These are phyloP conservation scores for Forbesichthys papilliferus DNA, from an alignment of 2,113 vertebrate genomes.

Conservation along the genomic window DNA sequence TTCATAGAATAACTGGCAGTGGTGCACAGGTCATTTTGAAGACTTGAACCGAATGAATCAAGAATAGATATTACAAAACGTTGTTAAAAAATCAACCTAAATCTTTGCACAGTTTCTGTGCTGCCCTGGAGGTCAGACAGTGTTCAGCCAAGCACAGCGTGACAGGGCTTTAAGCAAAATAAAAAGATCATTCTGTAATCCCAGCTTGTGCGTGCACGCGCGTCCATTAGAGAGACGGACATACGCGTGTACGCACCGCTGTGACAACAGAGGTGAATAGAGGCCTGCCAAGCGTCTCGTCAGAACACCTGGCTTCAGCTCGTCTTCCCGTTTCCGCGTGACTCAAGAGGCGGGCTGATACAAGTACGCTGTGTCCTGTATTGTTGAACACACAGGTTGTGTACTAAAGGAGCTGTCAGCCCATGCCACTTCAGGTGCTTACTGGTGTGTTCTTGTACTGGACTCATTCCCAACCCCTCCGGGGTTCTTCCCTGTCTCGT, in stretches of 20 bases:
- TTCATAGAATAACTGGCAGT: no score
- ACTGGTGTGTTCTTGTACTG: no score
- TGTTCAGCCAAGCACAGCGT: slow-evolving; percentile 63
- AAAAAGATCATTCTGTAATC: slow-evolving; percentile 67
- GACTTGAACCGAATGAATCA: no score
- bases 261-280: neutral
- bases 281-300: slow-evolving; percentile 14
- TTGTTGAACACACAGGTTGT: neutral
- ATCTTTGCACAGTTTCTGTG: neutral
- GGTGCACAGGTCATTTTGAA: no score
- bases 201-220: slow-evolving; percentile 13
- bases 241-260: neutral
- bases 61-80: no score
- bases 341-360: slow-evolving; percentile 17
- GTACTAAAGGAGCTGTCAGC: slow-evolving; percentile 19
- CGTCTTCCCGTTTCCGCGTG: slow-evolving; percentile 12
- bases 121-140: slow-evolving; percentile 25
- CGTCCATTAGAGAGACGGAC: slow-evolving; percentile 9
- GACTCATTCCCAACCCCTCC: no score
- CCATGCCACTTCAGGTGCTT: slow-evolving; percentile 18
- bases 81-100: no score
- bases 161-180: slow-evolving; percentile 56
- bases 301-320: slow-evolving; percentile 43
- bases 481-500: no score
- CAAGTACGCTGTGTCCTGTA: slow-evolving; percentile 33